Evolutionary conservation across 2,113 vertebrate genomes (phyloP).

Genomic region (Proteles cristata): DNA sequence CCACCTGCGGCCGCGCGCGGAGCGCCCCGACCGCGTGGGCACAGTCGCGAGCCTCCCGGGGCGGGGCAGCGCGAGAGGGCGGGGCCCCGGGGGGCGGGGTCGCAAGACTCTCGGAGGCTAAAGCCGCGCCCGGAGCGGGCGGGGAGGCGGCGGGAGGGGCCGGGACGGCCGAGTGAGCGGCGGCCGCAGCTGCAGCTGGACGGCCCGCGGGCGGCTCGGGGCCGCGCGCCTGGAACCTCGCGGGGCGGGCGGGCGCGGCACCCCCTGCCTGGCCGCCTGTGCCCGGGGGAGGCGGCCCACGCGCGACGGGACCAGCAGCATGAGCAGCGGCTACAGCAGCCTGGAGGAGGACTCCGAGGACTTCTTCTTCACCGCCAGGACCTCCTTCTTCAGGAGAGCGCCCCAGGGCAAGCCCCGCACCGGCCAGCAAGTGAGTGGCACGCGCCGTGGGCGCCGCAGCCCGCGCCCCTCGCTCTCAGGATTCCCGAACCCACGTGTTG

Average conservation of each 20-base stretch:
- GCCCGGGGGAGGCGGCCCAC: conserved; percentile 68
- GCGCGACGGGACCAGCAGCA: conserved; percentile 95
- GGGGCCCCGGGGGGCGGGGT: background rate
- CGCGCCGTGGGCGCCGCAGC: background rate
- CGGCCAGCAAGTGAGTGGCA: conserved; percentile 87
- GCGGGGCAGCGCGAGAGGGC: background rate
- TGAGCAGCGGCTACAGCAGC: conserved; percentile 99
- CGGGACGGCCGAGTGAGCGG: conserved; percentile 27
- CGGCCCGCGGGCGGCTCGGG: conserved; percentile 7
- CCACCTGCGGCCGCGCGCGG: conserved; percentile 28
- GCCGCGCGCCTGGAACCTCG: conserved; percentile 64
- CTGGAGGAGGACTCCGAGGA: conserved; percentile 96
- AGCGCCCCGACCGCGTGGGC: background rate
- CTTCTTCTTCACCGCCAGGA: conserved; percentile 98
- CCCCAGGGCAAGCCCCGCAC: conserved; percentile 87
- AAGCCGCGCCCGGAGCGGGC: background rate
- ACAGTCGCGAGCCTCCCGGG: background rate
- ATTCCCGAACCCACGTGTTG: conserved; percentile 48
- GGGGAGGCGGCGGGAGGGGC: background rate
- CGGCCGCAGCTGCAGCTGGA: conserved; percentile 55
- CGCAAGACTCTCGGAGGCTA: background rate
- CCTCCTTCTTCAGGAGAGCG: conserved; percentile 95
- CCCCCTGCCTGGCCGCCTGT: conserved; percentile 68
- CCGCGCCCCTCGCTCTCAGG: too few species aligned
- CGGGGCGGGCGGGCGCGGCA: conserved; percentile 55